phyloP scores from a whole-genome alignment of 2,113 vertebrate species.

The Hystrix brachyura region DNA sequence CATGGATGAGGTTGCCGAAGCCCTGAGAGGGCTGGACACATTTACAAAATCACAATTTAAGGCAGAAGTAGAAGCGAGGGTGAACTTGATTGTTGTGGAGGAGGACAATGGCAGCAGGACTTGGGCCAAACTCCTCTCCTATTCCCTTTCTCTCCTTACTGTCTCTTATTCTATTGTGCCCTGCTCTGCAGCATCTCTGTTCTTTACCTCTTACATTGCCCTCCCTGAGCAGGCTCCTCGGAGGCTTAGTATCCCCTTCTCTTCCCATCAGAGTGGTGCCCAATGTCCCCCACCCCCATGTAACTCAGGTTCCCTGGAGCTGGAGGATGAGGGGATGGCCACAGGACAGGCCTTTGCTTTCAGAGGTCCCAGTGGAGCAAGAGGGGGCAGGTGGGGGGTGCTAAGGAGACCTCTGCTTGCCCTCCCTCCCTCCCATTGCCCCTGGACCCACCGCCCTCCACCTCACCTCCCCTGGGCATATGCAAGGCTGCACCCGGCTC shows the following conservation, averaged over 20 bases:
- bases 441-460: rapidly evolving
- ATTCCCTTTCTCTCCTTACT: background rate
- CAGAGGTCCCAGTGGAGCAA: background rate
- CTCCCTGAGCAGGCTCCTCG: background rate
- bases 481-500: slow-evolving; percentile 70
- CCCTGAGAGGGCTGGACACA: background rate
- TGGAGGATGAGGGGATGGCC: background rate
- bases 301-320: background rate
- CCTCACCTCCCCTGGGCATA: background rate
- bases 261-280: background rate
- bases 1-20: background rate
- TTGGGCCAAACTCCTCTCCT: no score
- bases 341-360: background rate
- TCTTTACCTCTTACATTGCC: background rate
- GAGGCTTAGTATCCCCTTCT: background rate
- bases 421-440: background rate
- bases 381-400: no score
- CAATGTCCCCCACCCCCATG: no score
- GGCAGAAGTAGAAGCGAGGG: background rate
- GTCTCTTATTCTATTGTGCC: background rate
- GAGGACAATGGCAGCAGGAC: background rate
- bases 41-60: slow-evolving; percentile 18
- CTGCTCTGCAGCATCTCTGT: background rate
- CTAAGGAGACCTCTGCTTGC: background rate
- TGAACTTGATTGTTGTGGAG: background rate